Percentiles rank a stretch among this genome's conserved stretches.
Conservation (phyloP, 2,113 vertebrate genomes). For the Hippocampus barbouri region DNA sequence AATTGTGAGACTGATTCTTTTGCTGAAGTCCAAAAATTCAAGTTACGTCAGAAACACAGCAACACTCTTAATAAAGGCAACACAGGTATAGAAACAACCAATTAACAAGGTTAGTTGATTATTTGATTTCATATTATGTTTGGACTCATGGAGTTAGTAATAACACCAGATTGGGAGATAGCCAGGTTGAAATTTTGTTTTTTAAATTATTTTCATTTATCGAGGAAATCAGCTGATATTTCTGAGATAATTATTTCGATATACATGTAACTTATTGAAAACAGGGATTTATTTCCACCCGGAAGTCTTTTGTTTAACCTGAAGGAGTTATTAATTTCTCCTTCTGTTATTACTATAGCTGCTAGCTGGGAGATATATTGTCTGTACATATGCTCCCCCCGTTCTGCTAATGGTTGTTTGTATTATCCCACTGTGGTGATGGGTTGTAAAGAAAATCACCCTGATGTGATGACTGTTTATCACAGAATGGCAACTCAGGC, state of each 20-base stretch:
- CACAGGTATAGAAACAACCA: no score
- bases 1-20: no score
- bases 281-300: background rate
- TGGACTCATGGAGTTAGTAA: background rate
- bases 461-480: slow-evolving; percentile 20
- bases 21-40: no score
- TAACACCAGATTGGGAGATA: no score
- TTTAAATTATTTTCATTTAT: background rate
- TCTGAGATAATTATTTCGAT: background rate
- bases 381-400: slow-evolving; percentile 20
- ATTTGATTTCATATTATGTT: background rate
- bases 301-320: background rate
- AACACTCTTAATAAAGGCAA: no score
- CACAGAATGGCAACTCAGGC: slow-evolving; percentile 1
- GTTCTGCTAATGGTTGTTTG: slow-evolving; percentile 14
- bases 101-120: no score
- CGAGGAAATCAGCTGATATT: background rate
- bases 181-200: background rate
- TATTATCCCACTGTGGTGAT: slow-evolving; percentile 29
- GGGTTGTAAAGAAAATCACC: slow-evolving; percentile 11
- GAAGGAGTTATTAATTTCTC: background rate
- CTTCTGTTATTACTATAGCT: background rate
- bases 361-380: slow-evolving; percentile 13
- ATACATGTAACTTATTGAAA: background rate
- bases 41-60: no score